Percentiles rank a stretch among this genome's conserved stretches.
These are phyloP conservation scores for Cephalotes varians DNA, from an alignment of 2,888 invertebrate species.

Conservation along the genomic window DNA sequence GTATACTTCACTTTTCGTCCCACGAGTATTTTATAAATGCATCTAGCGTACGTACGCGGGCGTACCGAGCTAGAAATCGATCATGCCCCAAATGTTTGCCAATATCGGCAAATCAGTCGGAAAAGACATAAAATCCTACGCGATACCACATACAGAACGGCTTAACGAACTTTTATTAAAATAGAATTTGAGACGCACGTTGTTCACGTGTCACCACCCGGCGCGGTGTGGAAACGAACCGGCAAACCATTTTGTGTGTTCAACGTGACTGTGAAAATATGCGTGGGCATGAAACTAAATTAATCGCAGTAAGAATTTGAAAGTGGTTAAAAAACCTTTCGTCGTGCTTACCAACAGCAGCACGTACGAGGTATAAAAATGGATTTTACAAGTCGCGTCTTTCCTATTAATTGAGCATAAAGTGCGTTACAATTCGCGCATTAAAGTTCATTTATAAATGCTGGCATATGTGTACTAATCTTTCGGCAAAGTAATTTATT, in stretches of 20 bases:
- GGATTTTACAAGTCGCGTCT: conserved; percentile 9
- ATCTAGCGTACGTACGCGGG: background rate
- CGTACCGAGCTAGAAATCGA: conserved; percentile 38
- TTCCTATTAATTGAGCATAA: conserved; percentile 2
- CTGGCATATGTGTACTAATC: background rate
- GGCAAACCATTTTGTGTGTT: conserved; percentile 37
- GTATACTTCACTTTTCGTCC: background rate
- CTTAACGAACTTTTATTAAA: conserved; percentile 72
- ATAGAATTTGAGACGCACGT: conserved; percentile 57
- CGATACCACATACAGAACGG: conserved; percentile 42
- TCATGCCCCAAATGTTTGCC: conserved; percentile 26
- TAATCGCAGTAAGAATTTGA: conserved; percentile 60
- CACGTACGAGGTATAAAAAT: conserved; percentile 30
- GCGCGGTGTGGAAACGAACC: conserved; percentile 16
- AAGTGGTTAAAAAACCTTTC: conserved; percentile 57
- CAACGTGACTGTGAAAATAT: conserved; percentile 59
- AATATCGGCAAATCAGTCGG: conserved; percentile 33
- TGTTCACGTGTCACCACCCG: conserved; percentile 16
- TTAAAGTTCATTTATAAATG: background rate
- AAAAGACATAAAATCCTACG: conserved; percentile 47
- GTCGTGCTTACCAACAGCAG: background rate
- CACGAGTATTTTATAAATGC: conserved; percentile 31
- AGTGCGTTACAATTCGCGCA: background rate
- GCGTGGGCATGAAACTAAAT: conserved; percentile 69
- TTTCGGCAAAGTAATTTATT: background rate